Evolutionary conservation across 2,888 invertebrate species (phyloP).

Genomic region (Drosophila sordidula): DNA sequence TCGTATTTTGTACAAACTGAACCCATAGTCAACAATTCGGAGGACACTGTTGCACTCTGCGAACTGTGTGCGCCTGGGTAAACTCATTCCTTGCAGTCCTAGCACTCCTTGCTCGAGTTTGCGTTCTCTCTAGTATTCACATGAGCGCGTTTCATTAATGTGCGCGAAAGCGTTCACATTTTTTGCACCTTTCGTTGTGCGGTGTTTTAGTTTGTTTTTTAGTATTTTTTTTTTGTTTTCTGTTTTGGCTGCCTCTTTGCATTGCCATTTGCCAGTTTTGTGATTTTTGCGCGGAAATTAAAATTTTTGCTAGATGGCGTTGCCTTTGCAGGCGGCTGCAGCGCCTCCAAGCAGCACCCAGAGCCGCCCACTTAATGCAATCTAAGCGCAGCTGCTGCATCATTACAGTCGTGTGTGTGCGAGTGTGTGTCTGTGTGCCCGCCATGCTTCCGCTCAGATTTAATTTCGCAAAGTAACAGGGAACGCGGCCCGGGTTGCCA

Average conservation of each 20-base stretch:
- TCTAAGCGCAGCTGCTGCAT: constrained; percentile 82
- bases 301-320: constrained; percentile 63
- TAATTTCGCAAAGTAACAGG: constrained; percentile 77
- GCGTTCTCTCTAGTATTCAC: constrained; percentile 32
- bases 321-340: constrained; percentile 42
- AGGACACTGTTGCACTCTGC: constrained; percentile 6
- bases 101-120: constrained; percentile 11
- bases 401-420: constrained; percentile 65
- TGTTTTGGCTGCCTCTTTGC: constrained; percentile 42
- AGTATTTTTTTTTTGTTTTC: constrained; percentile 13
- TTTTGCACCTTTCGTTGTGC: constrained; percentile 54
- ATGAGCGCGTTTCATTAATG: constrained; percentile 68
- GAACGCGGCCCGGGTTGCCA: constrained; percentile 54
- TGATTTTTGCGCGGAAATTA: constrained; percentile 78
- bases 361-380: constrained; percentile 79
- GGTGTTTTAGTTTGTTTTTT: constrained; percentile 32
- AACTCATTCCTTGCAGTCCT: constrained; percentile 10
- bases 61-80: constrained; percentile 15
- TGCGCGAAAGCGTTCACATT: constrained; percentile 64
- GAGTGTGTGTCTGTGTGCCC: constrained; percentile 39
- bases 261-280: constrained; percentile 66
- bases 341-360: constrained; percentile 33
- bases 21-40: neutral
- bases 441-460: constrained; percentile 77
- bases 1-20: neutral